These are phyloP conservation scores for Heteropelma amictum DNA, from an alignment of 2,888 invertebrate genomes.

Conservation along the genomic window DNA sequence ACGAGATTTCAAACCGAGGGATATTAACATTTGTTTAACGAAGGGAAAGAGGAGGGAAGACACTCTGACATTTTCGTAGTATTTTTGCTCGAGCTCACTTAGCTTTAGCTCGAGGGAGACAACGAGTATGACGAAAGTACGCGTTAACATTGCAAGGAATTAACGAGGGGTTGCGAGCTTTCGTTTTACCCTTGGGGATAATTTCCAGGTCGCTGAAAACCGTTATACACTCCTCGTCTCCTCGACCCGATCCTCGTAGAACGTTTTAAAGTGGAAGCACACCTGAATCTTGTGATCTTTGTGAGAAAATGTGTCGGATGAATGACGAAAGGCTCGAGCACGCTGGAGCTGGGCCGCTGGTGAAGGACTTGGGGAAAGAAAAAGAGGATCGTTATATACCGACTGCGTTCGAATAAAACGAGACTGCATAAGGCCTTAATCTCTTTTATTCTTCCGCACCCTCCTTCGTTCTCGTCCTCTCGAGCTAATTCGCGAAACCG, in stretches of 20 bases:
- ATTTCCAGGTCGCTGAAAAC: conserved; percentile 71
- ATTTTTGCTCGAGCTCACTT: neutral
- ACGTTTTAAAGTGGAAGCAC: conserved; percentile 59
- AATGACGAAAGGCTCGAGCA: conserved; percentile 56
- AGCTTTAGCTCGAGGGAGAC: conserved; percentile 54
- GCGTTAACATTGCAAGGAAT: conserved; percentile 63
- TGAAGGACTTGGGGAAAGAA: conserved; percentile 29
- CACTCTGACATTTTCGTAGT: neutral
- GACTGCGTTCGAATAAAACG: conserved; percentile 27
- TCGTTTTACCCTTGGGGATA: conserved; percentile 63
- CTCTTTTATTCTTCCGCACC: conserved; percentile 29
- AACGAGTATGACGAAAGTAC: conserved; percentile 66
- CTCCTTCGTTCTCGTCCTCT: conserved; percentile 41
- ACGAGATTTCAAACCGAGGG: too few species aligned
- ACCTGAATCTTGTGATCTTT: conserved; percentile 28
- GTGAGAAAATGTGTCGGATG: conserved; percentile 59
- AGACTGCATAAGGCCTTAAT: conserved; percentile 28
- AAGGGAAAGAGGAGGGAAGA: too few species aligned
- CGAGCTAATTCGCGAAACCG: neutral
- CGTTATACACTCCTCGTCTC: conserved; percentile 61
- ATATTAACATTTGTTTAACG: too few species aligned
- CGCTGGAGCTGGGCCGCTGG: conserved; percentile 32
- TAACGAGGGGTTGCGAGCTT: conserved; percentile 52
- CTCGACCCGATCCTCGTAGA: conserved; percentile 68
- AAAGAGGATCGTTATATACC: conserved; percentile 4